Evolutionary conservation across 1,140 invertebrate genomes (phyloP).

Genomic region (Nephila pilipes): DNA sequence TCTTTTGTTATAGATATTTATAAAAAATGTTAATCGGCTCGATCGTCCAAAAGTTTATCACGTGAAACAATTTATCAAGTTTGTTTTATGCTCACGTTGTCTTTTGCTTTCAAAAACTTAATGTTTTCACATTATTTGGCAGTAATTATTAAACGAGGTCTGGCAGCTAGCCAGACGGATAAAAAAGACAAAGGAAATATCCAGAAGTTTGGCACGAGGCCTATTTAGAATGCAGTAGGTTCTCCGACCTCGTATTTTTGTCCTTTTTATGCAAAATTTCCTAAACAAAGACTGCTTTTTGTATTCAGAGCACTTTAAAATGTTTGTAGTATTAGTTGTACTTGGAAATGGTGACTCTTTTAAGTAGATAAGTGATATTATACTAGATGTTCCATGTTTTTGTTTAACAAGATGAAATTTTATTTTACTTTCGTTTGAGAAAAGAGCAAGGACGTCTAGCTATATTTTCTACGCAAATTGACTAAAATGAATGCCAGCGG

Average conservation of each 20-base stretch:
- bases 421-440: not conserved
- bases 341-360: not conserved
- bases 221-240: slow-evolving; percentile 17
- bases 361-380: not conserved
- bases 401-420: not conserved
- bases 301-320: not conserved
- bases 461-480: not conserved
- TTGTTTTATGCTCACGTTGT: not conserved
- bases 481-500: not conserved
- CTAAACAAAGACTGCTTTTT: not conserved
- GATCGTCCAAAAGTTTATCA: not conserved
- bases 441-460: not conserved
- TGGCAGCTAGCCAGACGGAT: slow-evolving; percentile 1
- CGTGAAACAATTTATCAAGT: not conserved
- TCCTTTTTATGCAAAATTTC: not conserved
- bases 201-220: not conserved
- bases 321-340: not conserved
- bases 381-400: not conserved
- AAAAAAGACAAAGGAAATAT: not conserved
- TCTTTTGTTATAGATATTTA: not conserved
- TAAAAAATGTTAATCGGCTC: not conserved
- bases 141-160: slow-evolving; percentile 47
- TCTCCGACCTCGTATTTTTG: not conserved
- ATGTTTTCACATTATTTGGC: slow-evolving; percentile 36
- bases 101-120: slow-evolving; percentile 30